Conservation (phyloP, 2,797 vertebrate genomes). For the Lycodopsis pacificus region DNA sequence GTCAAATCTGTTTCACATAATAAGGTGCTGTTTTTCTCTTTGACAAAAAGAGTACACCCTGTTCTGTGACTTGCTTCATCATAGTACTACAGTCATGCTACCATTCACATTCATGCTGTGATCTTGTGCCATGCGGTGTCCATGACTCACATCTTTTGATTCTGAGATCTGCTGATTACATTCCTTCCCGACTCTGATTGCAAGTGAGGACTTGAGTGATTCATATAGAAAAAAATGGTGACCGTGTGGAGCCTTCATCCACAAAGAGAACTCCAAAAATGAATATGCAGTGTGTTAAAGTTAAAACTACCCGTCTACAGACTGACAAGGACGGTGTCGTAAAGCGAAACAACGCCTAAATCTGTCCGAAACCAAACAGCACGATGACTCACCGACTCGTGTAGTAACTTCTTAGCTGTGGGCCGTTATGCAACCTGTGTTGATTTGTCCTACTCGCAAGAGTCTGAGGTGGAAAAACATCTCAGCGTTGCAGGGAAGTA, state of each 20-base stretch:
- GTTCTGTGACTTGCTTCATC: constrained; percentile 30
- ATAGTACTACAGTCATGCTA: constrained; percentile 18
- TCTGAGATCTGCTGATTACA: constrained; percentile 40
- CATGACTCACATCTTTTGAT: constrained; percentile 47
- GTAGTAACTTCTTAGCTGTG: not conserved
- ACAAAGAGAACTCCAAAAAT: not conserved
- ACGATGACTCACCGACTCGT: constrained; percentile 12
- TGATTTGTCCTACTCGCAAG: not conserved
- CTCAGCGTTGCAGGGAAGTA: not conserved
- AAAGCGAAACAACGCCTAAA: not conserved
- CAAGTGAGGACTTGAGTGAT: constrained; percentile 59
- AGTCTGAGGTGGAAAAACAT: not conserved
- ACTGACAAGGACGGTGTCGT: not conserved
- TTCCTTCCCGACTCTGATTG: constrained; percentile 43
- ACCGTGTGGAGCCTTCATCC: constrained; percentile 15
- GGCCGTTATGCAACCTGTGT: constrained; percentile 23
- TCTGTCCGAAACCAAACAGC: constrained; percentile 14
- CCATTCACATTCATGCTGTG: constrained; percentile 4
- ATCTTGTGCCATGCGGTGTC: constrained; percentile 35
- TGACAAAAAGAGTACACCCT: not conserved
- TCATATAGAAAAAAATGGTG: constrained; percentile 10
- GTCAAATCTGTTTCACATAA: not conserved
- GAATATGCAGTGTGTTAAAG: not conserved
- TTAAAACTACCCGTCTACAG: not conserved
- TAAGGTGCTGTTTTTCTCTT: not conserved